These are phyloP conservation scores for Drosophila subpulchrella DNA, from an alignment of 1,140 invertebrate species.

Conservation along the genomic window DNA sequence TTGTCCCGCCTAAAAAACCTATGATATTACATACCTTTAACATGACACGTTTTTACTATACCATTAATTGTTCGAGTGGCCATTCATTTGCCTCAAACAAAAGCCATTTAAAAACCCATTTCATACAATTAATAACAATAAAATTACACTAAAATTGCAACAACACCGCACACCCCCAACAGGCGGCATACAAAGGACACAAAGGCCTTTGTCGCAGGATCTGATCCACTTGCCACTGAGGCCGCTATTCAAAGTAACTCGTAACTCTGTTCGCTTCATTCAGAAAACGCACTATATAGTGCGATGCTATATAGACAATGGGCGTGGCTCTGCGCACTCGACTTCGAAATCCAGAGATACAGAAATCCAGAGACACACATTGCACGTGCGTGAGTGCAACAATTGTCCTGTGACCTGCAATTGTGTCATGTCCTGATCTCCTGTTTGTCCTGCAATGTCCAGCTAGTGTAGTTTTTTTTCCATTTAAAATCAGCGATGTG, in stretches of 20 bases:
- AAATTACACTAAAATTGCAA: slow-evolving; percentile 79
- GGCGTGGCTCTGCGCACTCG: slow-evolving; percentile 45
- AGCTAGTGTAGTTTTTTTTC: slow-evolving; percentile 8
- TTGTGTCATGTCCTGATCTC: slow-evolving; percentile 68
- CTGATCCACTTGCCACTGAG: slow-evolving; percentile 50
- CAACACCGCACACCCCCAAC: slow-evolving; percentile 61
- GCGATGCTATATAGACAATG: slow-evolving; percentile 40
- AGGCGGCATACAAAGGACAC: slow-evolving; percentile 44
- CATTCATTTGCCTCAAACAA: slow-evolving; percentile 39
- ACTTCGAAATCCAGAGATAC: slow-evolving; percentile 25
- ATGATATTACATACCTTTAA: slow-evolving; percentile 8
- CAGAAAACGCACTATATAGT: slow-evolving; percentile 46
- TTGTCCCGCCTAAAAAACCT: slow-evolving; percentile 6
- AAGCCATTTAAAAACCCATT: slow-evolving; percentile 67
- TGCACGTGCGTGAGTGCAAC: slow-evolving; percentile 72
- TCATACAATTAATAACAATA: slow-evolving; percentile 77
- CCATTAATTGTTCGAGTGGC: neutral
- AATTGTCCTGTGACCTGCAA: slow-evolving; percentile 68
- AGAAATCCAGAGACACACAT: slow-evolving; percentile 7
- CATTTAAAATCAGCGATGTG: slow-evolving; percentile 71
- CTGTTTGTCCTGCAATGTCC: slow-evolving; percentile 35
- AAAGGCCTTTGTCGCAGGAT: slow-evolving; percentile 45
- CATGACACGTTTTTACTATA: slow-evolving; percentile 14
- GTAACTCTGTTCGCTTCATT: slow-evolving; percentile 62
- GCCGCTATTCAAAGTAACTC: slow-evolving; percentile 74